Base-by-base conservation (phyloP, 1,140 invertebrate species). In the Drosophila nigrodunni region DNA sequence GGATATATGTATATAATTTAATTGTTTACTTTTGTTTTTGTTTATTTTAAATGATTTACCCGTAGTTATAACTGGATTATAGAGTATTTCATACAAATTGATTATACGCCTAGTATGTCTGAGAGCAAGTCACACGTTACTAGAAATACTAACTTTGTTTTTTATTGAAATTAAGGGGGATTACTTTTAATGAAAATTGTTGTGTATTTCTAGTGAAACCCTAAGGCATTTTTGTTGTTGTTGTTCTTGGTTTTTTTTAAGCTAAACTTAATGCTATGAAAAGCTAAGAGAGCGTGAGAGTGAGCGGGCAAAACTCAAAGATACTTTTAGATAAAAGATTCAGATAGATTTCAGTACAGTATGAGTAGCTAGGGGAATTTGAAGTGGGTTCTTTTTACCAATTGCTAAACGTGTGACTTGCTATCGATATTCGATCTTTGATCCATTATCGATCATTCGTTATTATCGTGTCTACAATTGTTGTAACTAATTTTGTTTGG, bases 201-300 rank as follows among this genome's bases (percentile, higher is more conserved):
- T 69, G 68, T 73, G 68, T 74, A 77, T 69, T 89, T 75, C 80
- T 88, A 89, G 80, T 88, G 83, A 88, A 88, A 88, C 83, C 83
- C 83, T 89, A 89, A 89, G 85, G 85, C 83, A 89, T 71, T 59
- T 77, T 49, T n/a, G 2, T 50, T 57, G 49, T 34, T 34, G n/a
- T 39, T 59, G 43, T 60, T 25, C 44, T 61, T 35, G 58, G 15
- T 15, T 67, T 11, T 69, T 9, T 59, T 65, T 62, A 62, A 75
- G 60, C 37, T 37, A 61, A 74, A 66, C 62, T 59, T 46, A 72
- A 76, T 15, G 39, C 73, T 76, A 76, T 35, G 25, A 44, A 37
- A 15, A 10, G 4, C 35, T 55, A 13, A 49, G 37, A 30, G 25
- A 3, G 25, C 2, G 25, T 4, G 25, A 25, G 25, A 25, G 25